Evolutionary conservation across 2,888 invertebrate genomes (phyloP).

Genomic region (Oasisia sp.): DNA sequence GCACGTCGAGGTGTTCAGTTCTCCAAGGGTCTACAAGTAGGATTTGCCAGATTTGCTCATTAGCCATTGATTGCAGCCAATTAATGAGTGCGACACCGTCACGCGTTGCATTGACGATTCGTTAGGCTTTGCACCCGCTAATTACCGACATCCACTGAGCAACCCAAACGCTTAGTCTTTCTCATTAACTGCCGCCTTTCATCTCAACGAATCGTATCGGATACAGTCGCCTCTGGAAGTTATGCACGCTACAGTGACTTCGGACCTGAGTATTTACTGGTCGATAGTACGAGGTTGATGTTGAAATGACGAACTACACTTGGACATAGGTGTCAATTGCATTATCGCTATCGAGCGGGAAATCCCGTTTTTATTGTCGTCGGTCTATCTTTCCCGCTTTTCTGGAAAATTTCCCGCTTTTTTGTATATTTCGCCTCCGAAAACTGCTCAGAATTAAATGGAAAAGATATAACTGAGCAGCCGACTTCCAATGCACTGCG

Average conservation of each 20-base stretch:
- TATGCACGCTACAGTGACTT: neutral
- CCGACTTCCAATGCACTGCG: no score
- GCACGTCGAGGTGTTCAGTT: neutral
- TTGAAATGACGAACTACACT: neutral
- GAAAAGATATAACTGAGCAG: no score
- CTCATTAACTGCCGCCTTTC: neutral
- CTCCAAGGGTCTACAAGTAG: neutral
- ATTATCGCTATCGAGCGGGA: no score
- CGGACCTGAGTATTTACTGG: neutral
- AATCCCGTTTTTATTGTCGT: no score
- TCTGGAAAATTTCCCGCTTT: no score
- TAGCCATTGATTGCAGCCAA: slow-evolving; percentile 6
- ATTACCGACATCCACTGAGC: neutral
- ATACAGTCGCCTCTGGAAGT: neutral
- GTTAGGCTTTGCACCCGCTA: neutral
- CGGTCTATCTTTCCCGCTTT: no score
- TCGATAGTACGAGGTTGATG: neutral
- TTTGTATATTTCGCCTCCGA: no score
- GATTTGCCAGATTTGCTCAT: neutral
- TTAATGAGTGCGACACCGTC: neutral
- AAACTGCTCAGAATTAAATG: no score
- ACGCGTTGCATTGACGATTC: neutral
- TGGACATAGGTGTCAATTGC: no score
- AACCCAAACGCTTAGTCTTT: neutral
- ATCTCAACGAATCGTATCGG: neutral